phyloP scores from a whole-genome alignment of 2,113 vertebrate genomes.

The Ammodytes dubius region DNA sequence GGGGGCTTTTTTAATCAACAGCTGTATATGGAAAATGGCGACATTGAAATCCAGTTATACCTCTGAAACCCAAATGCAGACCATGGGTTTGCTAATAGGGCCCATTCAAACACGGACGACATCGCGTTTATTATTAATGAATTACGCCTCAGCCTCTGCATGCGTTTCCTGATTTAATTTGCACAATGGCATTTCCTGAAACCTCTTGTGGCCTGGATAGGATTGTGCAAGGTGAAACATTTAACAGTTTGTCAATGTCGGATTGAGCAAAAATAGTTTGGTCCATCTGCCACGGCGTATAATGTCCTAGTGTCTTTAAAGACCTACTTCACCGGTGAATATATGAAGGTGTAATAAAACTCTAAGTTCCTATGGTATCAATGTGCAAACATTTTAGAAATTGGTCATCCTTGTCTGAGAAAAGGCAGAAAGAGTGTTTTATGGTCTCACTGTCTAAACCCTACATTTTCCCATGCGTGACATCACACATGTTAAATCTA shows the following conservation, averaged over 20 bases:
- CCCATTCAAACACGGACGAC: conserved; percentile 46
- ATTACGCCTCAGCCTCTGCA: conserved; percentile 41
- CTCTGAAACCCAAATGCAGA: conserved; percentile 68
- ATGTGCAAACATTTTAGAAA: no score
- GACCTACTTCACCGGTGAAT: no score
- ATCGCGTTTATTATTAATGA: conserved; percentile 68
- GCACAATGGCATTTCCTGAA: conserved; percentile 39
- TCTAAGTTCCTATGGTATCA: no score
- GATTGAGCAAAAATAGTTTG: not conserved
- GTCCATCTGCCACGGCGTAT: no score
- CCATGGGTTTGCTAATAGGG: conserved; percentile 55
- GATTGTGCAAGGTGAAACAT: conserved; percentile 8
- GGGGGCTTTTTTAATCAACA: conserved; percentile 79
- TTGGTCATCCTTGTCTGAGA: no score
- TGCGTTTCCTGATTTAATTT: conserved; percentile 43
- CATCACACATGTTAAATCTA: no score
- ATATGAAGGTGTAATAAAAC: no score
- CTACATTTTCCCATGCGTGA: no score
- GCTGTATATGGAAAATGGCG: conserved; percentile 57
- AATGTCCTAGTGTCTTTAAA: no score
- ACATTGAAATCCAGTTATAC: conserved; percentile 69
- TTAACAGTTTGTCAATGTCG: conserved; percentile 19
- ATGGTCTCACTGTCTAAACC: no score
- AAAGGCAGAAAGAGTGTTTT: no score
- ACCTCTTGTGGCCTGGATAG: conserved; percentile 7